phyloP scores from a whole-genome alignment of 2,113 vertebrate genomes.

The Cricetomys ansorgei region DNA sequence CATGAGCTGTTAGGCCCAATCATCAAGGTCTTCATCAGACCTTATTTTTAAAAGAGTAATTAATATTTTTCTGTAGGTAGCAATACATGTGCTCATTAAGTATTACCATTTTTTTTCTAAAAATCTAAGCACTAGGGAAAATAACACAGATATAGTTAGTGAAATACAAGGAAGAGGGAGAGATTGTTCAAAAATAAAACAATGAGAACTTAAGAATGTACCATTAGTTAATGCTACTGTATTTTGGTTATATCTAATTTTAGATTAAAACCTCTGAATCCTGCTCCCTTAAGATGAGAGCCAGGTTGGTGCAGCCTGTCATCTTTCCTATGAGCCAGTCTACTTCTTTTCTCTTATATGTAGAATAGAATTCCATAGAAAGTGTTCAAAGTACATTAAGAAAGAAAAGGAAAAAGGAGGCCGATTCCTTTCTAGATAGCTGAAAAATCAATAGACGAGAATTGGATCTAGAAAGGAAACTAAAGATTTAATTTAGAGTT shows the following conservation, averaged over 20 bases:
- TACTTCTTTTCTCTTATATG: background rate
- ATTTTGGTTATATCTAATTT: background rate
- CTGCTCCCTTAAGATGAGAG: background rate
- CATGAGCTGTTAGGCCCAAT: background rate
- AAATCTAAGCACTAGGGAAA: background rate
- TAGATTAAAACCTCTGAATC: background rate
- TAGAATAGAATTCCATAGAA: background rate
- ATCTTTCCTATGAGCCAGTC: background rate
- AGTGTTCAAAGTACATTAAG: background rate
- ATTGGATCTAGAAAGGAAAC: background rate
- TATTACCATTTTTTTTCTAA: background rate
- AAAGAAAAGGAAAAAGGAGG: background rate
- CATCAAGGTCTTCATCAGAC: background rate
- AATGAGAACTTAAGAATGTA: background rate
- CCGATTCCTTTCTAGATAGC: background rate
- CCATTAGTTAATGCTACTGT: background rate
- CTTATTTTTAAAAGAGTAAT: background rate
- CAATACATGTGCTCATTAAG: background rate
- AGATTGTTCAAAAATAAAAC: background rate
- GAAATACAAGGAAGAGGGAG: background rate
- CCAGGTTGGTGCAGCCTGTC: background rate
- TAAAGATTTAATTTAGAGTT: background rate
- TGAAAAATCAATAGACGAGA: background rate
- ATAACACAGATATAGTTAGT: background rate
- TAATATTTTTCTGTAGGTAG: constrained; percentile 10